Evolutionary conservation across 2,113 vertebrate species (phyloP).

Genomic region (Prionailurus bengalensis): DNA sequence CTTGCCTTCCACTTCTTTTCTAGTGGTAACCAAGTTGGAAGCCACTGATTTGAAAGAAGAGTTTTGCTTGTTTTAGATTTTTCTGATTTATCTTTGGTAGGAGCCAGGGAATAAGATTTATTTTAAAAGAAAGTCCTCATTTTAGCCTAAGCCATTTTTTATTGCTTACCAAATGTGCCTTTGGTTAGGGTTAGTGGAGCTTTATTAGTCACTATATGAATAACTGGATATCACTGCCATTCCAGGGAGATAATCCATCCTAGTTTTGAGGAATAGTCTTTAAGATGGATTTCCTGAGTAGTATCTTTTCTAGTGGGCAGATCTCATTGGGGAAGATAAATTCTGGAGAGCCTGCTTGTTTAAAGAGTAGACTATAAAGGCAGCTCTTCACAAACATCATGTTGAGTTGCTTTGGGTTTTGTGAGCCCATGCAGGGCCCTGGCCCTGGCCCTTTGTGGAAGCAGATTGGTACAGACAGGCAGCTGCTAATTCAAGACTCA

Average conservation of each 20-base stretch:
- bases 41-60: slow-evolving; percentile 51
- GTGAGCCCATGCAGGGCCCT: not conserved
- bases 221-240: slow-evolving; percentile 69
- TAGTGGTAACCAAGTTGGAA: slow-evolving; percentile 54
- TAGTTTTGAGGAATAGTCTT: not conserved
- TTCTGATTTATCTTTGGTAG: slow-evolving; percentile 62
- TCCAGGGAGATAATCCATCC: slow-evolving; percentile 16
- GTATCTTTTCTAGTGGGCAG: not conserved
- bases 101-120: slow-evolving; percentile 64
- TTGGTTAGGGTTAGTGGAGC: slow-evolving; percentile 69
- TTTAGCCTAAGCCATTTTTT: slow-evolving; percentile 83
- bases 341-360: not conserved
- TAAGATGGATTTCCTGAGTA: not conserved
- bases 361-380: not conserved
- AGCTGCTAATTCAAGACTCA: not conserved
- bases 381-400: not conserved
- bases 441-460: not conserved
- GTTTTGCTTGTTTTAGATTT: slow-evolving; percentile 60
- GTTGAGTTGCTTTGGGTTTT: not conserved
- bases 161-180: slow-evolving; percentile 87
- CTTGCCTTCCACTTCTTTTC: slow-evolving; percentile 42
- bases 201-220: slow-evolving; percentile 46
- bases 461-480: not conserved
- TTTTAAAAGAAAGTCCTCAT: slow-evolving; percentile 74
- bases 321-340: not conserved